Evolutionary conservation across 2,888 invertebrate species (phyloP).

Genomic region (Desoria tigrina): DNA sequence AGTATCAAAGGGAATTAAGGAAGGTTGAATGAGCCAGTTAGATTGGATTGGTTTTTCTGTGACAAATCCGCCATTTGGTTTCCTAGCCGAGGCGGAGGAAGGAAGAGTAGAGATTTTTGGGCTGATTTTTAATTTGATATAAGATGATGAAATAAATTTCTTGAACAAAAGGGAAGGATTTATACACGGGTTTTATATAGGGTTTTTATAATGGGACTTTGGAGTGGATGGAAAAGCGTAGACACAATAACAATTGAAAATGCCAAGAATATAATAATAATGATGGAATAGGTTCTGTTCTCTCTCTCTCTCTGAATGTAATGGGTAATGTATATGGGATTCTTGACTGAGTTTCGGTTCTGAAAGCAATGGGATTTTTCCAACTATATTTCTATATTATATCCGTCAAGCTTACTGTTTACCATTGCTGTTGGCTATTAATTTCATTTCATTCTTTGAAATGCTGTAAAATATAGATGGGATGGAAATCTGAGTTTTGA

Average conservation of each 20-base stretch:
- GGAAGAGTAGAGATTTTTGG: constrained; percentile 2
- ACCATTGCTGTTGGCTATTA: constrained; percentile 54
- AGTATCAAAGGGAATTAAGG: background rate
- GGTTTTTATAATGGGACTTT: too few relatives aligned
- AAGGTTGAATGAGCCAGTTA: background rate
- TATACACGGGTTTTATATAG: background rate
- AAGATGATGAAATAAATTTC: constrained; percentile 14
- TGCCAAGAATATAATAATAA: constrained; percentile 11
- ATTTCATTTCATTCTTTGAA: constrained; percentile 54
- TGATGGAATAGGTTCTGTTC: background rate
- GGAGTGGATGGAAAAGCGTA: constrained; percentile 7
- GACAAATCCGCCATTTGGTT: background rate
- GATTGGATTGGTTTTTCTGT: constrained; percentile 4
- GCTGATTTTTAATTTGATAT: constrained; percentile 16
- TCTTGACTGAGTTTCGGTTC: constrained; percentile 2
- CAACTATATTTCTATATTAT: background rate
- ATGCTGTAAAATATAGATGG: constrained; percentile 53
- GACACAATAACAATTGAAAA: constrained; percentile 16
- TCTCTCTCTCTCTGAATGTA: too few relatives aligned
- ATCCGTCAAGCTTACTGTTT: constrained; percentile 45
- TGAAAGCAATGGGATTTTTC: constrained; percentile 19
- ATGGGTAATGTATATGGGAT: constrained; percentile 11
- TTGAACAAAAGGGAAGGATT: constrained; percentile 10
- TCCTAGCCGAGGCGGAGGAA: too few relatives aligned
- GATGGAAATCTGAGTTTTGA: constrained; percentile 51